phyloP scores from a whole-genome alignment of 2,888 invertebrate species.

The Ectemnius cavifrons region DNA sequence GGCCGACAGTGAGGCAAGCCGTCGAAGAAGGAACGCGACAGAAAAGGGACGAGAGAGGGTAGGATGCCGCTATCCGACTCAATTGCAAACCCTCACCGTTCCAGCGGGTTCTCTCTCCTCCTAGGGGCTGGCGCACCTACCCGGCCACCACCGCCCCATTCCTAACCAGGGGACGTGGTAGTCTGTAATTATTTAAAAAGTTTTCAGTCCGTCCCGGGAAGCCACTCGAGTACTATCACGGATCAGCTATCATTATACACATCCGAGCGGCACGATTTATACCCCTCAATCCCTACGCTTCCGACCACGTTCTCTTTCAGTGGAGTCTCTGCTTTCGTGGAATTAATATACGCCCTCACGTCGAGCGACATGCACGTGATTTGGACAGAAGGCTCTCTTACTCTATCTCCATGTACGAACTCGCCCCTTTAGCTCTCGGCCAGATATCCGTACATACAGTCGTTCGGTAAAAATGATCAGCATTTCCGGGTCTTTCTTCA shows the following conservation, averaged over 20 bases:
- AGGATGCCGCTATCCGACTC: constrained; percentile 69
- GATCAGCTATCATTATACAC: constrained; percentile 56
- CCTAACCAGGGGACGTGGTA: constrained; percentile 43
- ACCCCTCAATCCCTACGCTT: constrained; percentile 34
- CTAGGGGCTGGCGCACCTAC: neutral
- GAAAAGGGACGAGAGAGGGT: constrained; percentile 38
- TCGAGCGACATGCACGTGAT: too few relatives aligned
- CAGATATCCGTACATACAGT: too few relatives aligned
- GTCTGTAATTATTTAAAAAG: constrained; percentile 76
- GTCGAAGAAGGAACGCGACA: constrained; percentile 5
- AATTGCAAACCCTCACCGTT: constrained; percentile 67
- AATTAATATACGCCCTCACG: constrained; percentile 24
- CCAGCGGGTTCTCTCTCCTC: constrained; percentile 17
- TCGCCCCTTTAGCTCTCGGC: too few relatives aligned
- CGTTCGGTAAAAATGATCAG: too few relatives aligned
- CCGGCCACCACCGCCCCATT: neutral
- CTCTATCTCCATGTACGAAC: too few relatives aligned
- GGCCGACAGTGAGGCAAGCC: constrained; percentile 19
- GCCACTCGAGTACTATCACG: constrained; percentile 35
- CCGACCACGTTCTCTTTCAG: neutral
- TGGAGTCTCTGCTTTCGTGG: neutral
- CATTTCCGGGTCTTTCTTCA: too few relatives aligned
- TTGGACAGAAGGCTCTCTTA: too few relatives aligned
- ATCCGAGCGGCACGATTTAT: constrained; percentile 51
- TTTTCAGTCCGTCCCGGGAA: constrained; percentile 56